Evolutionary conservation across 1,140 invertebrate genomes (phyloP).

Genomic region (Drosophila prosaltans): DNA sequence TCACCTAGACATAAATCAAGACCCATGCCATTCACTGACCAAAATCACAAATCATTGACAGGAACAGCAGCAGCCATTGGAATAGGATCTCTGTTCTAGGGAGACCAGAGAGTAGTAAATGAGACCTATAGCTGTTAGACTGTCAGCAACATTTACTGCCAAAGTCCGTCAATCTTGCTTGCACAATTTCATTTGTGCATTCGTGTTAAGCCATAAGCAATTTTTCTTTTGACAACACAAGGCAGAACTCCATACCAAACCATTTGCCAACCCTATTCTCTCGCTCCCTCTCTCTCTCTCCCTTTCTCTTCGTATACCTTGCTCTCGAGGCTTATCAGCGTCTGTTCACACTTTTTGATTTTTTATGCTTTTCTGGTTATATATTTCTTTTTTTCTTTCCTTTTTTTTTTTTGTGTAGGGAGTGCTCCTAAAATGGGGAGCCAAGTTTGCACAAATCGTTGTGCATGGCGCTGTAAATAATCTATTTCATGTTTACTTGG

Average conservation of each 20-base stretch:
- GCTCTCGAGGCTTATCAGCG: conserved; percentile 46
- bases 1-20: not conserved
- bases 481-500: conserved; percentile 72
- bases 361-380: conserved; percentile 17
- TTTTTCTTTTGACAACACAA: conserved; percentile 49
- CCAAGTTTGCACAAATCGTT: conserved; percentile 63
- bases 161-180: conserved; percentile 44
- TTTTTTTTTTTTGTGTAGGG: not conserved
- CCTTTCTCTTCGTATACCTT: conserved; percentile 1
- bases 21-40: not conserved
- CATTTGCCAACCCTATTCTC: not conserved
- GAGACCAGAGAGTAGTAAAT: too few relatives aligned
- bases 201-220: conserved; percentile 46
- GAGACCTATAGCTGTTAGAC: not conserved
- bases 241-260: conserved; percentile 1
- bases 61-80: not conserved
- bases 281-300: not conserved
- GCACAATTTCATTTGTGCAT: conserved; percentile 60
- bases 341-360: conserved; percentile 49
- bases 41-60: conserved; percentile 4
- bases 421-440: not conserved
- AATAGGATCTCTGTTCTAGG: too few relatives aligned
- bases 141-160: conserved; percentile 30
- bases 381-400: not conserved
- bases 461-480: conserved; percentile 75